Base-by-base conservation (phyloP, 2,888 invertebrate species). In the Lycia hirtaria region DNA sequence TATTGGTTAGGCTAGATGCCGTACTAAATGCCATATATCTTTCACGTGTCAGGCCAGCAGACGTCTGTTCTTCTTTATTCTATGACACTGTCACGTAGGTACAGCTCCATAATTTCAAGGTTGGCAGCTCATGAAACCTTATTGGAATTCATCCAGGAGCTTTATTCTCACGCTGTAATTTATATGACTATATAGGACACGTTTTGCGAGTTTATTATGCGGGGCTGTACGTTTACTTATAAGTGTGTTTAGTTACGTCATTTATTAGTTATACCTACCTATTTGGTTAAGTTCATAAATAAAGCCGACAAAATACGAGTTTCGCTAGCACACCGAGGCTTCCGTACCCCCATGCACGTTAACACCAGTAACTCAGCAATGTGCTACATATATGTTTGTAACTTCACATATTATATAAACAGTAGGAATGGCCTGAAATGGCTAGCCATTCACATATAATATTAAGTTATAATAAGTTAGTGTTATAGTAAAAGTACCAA, bases 131-230 rank as follows among this genome's bases (percentile, higher is more conserved):
- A 9, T 9, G 37, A 49, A 44, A 38, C 49, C 50, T 50, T 56
- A 56, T 50, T 56, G 49, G 24, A 49, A 50, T 56, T 56, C 50
- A 50, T 32, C 50, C 49, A 49, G 55, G 20, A 33, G 20, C 37
- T 37, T 56, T 37, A 37, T 38, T 50, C 56, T 38, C 20, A 26
- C 17, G 32, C 49, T 56, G 37, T 14, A 38, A 49, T 53, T 49
- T 56, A 26, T 19, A 19, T 33, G 47, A 41, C 22, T 47, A 38
- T 26, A 26, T 24, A 15, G 22, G 24, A 10, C 24, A 45, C 41
- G 35, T 24, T 17, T 44, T 32, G 44, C 32, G 33, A 47, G 24
- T 32, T n/a, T 32, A 44, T 22, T 32, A 45, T n/a, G n/a, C n/a
- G n/a, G n/a, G n/a, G n/a, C n/a, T n/a, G n/a, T n/a, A n/a, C 20